Evolutionary conservation across 2,888 invertebrate genomes (phyloP), one percentile per base, ranked within the genome.

Genomic region (Trisateles emortualis): DNA sequence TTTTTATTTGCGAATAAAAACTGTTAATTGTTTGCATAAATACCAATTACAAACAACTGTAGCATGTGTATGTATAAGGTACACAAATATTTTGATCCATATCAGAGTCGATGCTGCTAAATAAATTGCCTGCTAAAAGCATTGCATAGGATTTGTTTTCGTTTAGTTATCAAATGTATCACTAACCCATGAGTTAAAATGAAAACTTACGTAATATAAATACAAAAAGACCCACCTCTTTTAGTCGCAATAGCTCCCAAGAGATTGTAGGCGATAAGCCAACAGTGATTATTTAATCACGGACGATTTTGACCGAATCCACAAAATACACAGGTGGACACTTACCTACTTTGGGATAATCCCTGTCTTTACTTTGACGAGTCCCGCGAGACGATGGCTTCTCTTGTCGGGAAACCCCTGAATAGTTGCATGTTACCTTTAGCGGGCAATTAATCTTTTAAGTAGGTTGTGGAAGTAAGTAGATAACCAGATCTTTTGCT

Each of bases 201-300:
- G 5, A 19, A 19, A 3, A 19, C 19, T 19, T 3, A 3, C 5
- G 2, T 19, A 2, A 5, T 3, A 19, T 19, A 3, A 5, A 19
- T 19, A 19, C 19, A 26, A 26, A 26, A 26, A 26, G 4, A n/a
- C 8, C 26, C 8, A 26, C 26, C 26, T 26, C n/a, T 4, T 10
- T 44, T 33, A 13, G 11, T 13, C 13, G 13, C 9, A 14, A 45
- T 45, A 13, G 22, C 16, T 35, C 36, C 36, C 36, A 17, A 36
- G 36, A 19, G 36, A 36, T 3, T 29, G n/a, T 9, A 4, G 8
- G 36, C 17, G 13, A 14, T 45, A 36, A 9, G 26, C 36, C 13
- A 29, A 33, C n/a, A 45, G 11, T 45, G 45, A 45, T 45, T 45
- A 36, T 36, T 26, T 45, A 45, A 45, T 45, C 36, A 36, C 14